phyloP scores from a whole-genome alignment of 2,113 vertebrate genomes.

The Naja naja region DNA sequence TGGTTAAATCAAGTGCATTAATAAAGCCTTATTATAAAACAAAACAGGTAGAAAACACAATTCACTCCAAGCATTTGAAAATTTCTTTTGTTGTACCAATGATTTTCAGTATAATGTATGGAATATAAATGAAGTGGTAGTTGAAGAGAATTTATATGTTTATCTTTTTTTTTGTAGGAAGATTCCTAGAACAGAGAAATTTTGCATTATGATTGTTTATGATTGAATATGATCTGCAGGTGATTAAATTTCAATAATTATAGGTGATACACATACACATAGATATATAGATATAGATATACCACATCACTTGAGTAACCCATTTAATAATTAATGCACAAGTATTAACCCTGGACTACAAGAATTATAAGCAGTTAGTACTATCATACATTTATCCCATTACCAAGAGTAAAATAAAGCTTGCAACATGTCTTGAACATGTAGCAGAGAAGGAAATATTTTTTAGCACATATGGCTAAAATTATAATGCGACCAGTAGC shows the following conservation, averaged over 20 bases:
- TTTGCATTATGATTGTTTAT: background rate
- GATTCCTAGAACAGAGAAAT: background rate
- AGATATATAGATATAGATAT: no score
- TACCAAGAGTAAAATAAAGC: background rate
- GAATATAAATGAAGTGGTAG: slow-evolving; percentile 8
- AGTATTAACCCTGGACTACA: background rate
- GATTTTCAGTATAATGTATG: slow-evolving; percentile 11
- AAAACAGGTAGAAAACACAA: slow-evolving; percentile 35
- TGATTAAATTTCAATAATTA: background rate
- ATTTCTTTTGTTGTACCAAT: slow-evolving; percentile 6
- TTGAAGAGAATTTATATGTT: background rate
- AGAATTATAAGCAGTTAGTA: background rate
- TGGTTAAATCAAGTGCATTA: slow-evolving; percentile 20
- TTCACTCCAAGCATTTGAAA: slow-evolving; percentile 7
- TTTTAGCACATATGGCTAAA: background rate
- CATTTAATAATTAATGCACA: background rate
- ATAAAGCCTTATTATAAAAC: slow-evolving; percentile 29
- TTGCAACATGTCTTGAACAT: background rate
- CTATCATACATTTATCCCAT: background rate
- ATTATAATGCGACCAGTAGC: background rate
- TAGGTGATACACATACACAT: background rate
- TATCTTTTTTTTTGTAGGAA: background rate
- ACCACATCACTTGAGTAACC: background rate
- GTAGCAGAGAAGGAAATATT: background rate
- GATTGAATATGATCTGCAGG: background rate